Evolutionary conservation across 2,113 vertebrate genomes (phyloP).

Genomic region (Scartelaos histophorus): DNA sequence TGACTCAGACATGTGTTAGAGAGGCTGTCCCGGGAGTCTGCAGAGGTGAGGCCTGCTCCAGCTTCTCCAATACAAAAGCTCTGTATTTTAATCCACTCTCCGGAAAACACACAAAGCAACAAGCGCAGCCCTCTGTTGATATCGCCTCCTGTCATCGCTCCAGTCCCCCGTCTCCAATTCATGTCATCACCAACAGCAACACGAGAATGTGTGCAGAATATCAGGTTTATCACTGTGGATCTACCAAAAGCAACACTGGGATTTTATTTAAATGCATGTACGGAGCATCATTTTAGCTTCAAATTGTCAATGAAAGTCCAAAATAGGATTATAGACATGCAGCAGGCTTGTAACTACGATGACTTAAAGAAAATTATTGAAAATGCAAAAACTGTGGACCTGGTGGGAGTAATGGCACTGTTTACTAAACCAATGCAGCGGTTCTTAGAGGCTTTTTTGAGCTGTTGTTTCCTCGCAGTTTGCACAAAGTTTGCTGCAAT

Average conservation of each 20-base stretch:
- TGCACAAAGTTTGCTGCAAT: no score
- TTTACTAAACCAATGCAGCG: no score
- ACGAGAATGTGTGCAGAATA: conserved; percentile 49
- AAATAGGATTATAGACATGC: no score
- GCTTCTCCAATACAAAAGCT: conserved; percentile 15
- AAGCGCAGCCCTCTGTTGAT: conserved; percentile 14
- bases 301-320: no score
- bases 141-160: conserved; percentile 41
- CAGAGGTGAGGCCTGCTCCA: neutral
- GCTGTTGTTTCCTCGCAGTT: no score
- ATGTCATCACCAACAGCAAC: conserved; percentile 35
- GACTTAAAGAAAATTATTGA: no score
- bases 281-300: no score
- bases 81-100: conserved; percentile 36
- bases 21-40: conserved; percentile 7
- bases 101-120: conserved; percentile 10
- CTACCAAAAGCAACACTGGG: conserved; percentile 17
- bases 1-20: neutral
- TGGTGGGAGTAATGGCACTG: no score
- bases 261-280: neutral
- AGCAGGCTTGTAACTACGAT: no score
- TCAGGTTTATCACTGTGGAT: conserved; percentile 40
- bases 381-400: no score
- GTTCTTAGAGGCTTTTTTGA: no score
- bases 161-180: conserved; percentile 9